Evolutionary conservation across 2,797 vertebrate species (phyloP).

Genomic region (Zalophus californianus): DNA sequence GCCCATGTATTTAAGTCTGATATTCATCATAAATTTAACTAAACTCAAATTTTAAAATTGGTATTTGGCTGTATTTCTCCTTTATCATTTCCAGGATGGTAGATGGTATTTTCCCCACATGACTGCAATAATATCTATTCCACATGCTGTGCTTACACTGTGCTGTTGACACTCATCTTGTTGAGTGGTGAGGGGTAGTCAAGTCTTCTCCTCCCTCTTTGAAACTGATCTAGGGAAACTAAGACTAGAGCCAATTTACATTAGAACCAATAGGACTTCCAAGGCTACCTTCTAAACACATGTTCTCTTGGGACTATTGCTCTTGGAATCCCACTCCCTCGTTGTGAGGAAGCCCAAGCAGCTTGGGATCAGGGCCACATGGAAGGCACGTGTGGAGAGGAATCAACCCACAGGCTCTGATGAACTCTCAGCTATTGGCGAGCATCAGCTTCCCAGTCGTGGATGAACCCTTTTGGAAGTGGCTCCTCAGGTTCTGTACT

Average conservation of each 20-base stretch:
- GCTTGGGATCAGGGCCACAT: not conserved
- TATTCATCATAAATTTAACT: constrained; percentile 9
- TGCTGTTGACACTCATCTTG: not conserved
- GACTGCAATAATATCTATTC: not conserved
- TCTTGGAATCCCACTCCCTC: not conserved
- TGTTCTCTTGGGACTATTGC: not conserved
- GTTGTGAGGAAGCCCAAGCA: not conserved
- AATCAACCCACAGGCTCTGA: not conserved
- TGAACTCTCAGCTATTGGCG: not conserved
- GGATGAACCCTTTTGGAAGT: not conserved
- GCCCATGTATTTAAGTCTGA: not conserved
- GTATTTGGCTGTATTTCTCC: not conserved
- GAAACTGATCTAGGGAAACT: not conserved
- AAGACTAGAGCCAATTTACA: not conserved
- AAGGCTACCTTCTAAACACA: not conserved
- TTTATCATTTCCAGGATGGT: not conserved
- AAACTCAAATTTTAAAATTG: constrained; percentile 17
- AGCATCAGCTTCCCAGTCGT: not conserved
- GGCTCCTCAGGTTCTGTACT: not conserved
- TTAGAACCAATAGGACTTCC: not conserved
- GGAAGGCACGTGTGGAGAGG: not conserved
- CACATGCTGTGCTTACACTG: not conserved
- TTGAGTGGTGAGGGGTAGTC: not conserved
- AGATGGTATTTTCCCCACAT: not conserved
- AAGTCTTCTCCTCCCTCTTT: not conserved